Evolutionary conservation across 2,113 vertebrate genomes (phyloP), one percentile per base, ranked within the genome.

Genomic region (Capreolus pygargus): DNA sequence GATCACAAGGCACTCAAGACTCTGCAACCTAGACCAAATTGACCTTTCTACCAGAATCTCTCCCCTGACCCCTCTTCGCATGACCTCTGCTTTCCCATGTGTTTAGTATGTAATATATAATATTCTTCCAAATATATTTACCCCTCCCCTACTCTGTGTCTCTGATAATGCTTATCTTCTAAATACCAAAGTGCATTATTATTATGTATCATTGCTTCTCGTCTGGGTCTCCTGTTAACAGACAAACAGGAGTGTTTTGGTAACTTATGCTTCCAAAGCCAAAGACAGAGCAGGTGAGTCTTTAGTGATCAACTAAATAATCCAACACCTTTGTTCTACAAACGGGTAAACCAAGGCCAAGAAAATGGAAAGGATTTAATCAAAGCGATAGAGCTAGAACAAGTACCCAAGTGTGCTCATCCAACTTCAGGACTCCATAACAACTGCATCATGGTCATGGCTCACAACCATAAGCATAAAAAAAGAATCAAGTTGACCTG

Each of bases 221-320:
- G 61, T 16, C n/a, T 33, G 27, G 9, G 23, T 50, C 52, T 92
- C 74, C 52, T 11, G 19, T 23, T 3, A 33, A 45, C 1, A 57
- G 60, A 95, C 39, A 47, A 55, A 50, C 2, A 67, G 60, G 43
- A 76, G 36, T 52, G 36, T 79, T 96, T 30, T 57, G n/a, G 79
- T 83, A 91, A 67, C 43, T 58, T 50, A 13, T 3, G 52, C 27
- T 95, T 74, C 30, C 30, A 90, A 95, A 95, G 52, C 28, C 64
- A 82, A 25, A n/a, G 50, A 91, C 76, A 60, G 17, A 86, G 79
- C 36, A 87, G 39, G 7, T n/a, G 39, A 57, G 13, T 23, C 58
- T 45, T 83, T 17, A 55, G 61, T 57, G 43, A 57, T 60, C 5
- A 55, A 60, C 54, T 28, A 76, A 10, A 60, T 28, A 86, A 93